phyloP scores from a whole-genome alignment of 2,888 invertebrate genomes.

The Drosophila meridiana region DNA sequence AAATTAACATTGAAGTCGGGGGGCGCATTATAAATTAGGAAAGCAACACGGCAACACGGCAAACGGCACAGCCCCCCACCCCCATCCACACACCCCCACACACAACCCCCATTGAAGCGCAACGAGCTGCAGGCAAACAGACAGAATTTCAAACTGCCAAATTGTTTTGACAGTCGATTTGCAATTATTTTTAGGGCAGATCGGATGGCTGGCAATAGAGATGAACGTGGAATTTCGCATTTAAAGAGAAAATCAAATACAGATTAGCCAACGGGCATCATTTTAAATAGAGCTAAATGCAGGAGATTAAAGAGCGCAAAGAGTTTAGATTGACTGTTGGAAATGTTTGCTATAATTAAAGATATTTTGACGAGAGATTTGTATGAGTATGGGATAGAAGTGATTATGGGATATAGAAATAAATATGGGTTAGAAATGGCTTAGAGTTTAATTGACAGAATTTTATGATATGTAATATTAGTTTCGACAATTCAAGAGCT shows the following conservation, averaged over 20 bases:
- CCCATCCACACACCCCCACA: too few species aligned
- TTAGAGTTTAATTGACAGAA: too few species aligned
- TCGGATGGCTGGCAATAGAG: background rate
- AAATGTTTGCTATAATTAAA: background rate
- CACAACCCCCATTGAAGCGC: constrained; percentile 13
- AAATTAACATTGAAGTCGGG: constrained; percentile 68
- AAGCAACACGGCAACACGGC: constrained; percentile 32
- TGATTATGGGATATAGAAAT: too few species aligned
- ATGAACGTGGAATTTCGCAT: background rate
- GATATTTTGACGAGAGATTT: too few species aligned
- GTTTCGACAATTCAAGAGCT: too few species aligned
- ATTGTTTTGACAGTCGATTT: constrained; percentile 47
- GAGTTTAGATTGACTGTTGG: background rate
- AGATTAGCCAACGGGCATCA: background rate
- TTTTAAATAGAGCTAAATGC: background rate
- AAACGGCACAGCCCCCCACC: background rate
- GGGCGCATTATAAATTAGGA: constrained; percentile 58
- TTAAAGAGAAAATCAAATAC: background rate
- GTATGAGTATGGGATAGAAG: too few species aligned
- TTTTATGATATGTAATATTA: too few species aligned
- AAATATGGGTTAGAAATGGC: too few species aligned
- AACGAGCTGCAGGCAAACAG: constrained; percentile 38
- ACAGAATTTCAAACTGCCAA: constrained; percentile 53
- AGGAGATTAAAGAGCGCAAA: background rate
- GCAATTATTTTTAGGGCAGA: constrained; percentile 27